A percentile compares a stretch with the other conserved stretches of the same genome.
Evolutionary conservation across 2,797 vertebrate genomes (phyloP).

Genomic region (Craterocephalus amniculus): DNA sequence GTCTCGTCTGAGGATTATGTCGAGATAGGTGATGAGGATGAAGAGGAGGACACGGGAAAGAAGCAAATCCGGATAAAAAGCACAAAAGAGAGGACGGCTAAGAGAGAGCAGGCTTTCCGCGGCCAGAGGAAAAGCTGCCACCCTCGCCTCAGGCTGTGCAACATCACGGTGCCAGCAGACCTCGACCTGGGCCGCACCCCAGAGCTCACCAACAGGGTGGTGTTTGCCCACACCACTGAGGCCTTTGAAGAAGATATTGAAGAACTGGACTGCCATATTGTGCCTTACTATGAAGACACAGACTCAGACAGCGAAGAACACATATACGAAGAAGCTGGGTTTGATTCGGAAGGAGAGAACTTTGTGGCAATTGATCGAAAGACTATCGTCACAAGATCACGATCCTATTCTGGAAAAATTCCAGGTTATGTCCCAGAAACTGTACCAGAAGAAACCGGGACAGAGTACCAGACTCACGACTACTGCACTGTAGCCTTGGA

Average conservation of each 20-base stretch:
- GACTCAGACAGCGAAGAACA: conserved; percentile 86
- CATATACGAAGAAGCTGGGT: conserved; percentile 86
- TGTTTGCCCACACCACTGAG: conserved; percentile 85
- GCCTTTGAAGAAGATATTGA: conserved; percentile 87
- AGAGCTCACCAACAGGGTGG: conserved; percentile 84
- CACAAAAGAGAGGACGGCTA: conserved; percentile 76
- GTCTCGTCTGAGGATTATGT: conserved; percentile 86
- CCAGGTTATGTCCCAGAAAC: conserved; percentile 94
- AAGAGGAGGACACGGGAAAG: conserved; percentile 77
- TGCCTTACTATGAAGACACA: conserved; percentile 85
- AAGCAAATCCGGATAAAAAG: conserved; percentile 77
- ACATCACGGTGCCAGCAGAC: conserved; percentile 84
- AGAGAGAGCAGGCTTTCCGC: conserved; percentile 69
- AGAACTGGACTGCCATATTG: conserved; percentile 86
- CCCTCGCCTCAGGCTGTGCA: conserved; percentile 84
- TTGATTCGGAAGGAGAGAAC: conserved; percentile 85
- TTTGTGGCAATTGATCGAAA: conserved; percentile 87
- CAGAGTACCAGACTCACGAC: conserved; percentile 83
- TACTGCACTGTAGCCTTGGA: conserved; percentile 81
- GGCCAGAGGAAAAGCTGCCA: conserved; percentile 82
- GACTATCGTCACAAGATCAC: conserved; percentile 86
- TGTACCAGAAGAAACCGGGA: conserved; percentile 92
- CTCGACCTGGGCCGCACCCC: conserved; percentile 81
- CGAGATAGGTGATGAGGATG: conserved; percentile 84
- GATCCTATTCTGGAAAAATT: conserved; percentile 94